Percentiles rank a stretch among this genome's conserved stretches.
phyloP scores from a whole-genome alignment of 2,797 vertebrate genomes.

The Odontamblyopus rebecca region DNA sequence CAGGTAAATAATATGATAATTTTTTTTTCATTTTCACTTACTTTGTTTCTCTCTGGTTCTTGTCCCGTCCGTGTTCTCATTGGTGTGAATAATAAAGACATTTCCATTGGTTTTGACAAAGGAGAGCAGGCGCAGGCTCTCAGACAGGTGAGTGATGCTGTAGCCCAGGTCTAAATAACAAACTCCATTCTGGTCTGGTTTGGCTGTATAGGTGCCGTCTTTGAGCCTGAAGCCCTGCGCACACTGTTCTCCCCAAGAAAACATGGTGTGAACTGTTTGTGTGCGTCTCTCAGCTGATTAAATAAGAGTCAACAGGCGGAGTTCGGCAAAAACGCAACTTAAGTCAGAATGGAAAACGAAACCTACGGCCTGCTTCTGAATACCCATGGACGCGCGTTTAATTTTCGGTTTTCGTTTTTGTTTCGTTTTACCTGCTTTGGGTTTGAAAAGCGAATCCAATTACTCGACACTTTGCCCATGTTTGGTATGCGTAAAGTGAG shows the following conservation, averaged over 20 bases:
- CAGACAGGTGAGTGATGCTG: constrained; percentile 26
- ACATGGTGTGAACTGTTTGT: constrained; percentile 24
- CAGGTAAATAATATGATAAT: background rate
- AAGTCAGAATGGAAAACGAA: constrained; percentile 5
- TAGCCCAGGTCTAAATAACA: background rate
- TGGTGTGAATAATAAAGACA: constrained; percentile 16
- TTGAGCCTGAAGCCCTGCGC: constrained; percentile 19
- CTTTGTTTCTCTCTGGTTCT: constrained; percentile 41
- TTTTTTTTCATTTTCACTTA: constrained; percentile 20
- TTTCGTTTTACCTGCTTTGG: background rate
- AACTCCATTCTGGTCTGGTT: background rate
- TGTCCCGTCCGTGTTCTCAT: constrained; percentile 9
- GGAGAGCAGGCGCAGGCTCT: constrained; percentile 22
- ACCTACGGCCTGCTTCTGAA: background rate
- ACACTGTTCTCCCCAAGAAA: constrained; percentile 52
- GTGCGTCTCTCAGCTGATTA: constrained; percentile 3
- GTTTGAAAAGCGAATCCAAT: too few species aligned
- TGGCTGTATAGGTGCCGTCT: background rate
- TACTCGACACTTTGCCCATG: too few species aligned
- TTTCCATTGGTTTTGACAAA: constrained; percentile 38
- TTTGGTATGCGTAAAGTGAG: too few species aligned
- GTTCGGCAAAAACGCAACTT: background rate
- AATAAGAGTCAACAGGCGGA: background rate
- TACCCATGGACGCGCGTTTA: background rate
- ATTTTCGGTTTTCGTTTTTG: background rate